Base-by-base conservation (phyloP, 2,797 vertebrate genomes). In the Microctenopoma lineatum region DNA sequence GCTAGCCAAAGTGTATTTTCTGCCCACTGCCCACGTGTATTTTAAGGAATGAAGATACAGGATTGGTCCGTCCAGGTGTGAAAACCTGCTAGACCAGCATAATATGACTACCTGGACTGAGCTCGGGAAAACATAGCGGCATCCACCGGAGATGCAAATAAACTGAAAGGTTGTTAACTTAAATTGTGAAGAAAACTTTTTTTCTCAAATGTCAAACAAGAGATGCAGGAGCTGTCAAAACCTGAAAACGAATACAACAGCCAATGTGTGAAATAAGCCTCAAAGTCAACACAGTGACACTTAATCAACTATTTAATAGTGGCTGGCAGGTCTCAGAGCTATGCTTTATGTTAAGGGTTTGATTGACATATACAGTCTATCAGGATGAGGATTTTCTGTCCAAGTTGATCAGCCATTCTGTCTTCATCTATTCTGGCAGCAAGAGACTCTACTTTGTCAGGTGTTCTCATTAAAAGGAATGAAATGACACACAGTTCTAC, bases 1-100 rank as follows among this genome's bases (percentile, higher is more conserved):
- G 67, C 84, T 65, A 56, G 75, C 75, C 82, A 83, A 80, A 91
- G 70, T 81, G 29, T 77, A 89, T 92, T 91, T 93, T 88, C 88
- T 86, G 81, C 87, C 69, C 14, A 14, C 50, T 86, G 83, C 81
- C 74, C 83, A 69, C 42, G 8, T 10, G 18, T 82, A 77, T 78
- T 86, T 69, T 32, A 71, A 75, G 26, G 73, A 45, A 66, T 60
- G 60, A 64, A 84, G 84, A 88, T 82, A 77, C 72, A 77, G 50
- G 62, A 36, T 34, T 13, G 59, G 73, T 59, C 73, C 66, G 69
- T 60, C 57, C 79, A 82, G 77, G 82, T 87, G 81, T 80, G 68
- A 81, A 87, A 86, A 78, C 2, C 21, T 29, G 53, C 71, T 29
- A 44, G 44, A 66, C 59, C 69, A 70, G 83, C 76, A 84, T 38